phyloP scores from a whole-genome alignment of 1,140 invertebrate species.

The Drosophila triauraria region DNA sequence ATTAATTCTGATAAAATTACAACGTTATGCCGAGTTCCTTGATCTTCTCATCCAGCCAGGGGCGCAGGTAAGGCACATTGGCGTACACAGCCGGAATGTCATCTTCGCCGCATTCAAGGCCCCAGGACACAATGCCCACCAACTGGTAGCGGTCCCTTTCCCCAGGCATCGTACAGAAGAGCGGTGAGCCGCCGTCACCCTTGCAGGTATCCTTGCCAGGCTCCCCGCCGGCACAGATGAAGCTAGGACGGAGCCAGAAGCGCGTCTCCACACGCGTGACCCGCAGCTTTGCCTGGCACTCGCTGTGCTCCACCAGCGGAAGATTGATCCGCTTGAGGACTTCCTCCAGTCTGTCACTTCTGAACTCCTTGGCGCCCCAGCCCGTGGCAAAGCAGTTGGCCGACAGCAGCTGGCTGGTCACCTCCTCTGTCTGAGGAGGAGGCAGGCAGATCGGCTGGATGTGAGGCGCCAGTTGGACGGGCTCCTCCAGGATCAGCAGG shows the following conservation, averaged over 20 bases:
- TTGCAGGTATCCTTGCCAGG: conserved; percentile 89
- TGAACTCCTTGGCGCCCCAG: conserved; percentile 89
- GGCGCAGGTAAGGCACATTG: conserved; percentile 87
- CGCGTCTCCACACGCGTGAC: conserved; percentile 87
- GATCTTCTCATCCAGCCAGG: conserved; percentile 87
- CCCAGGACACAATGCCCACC: conserved; percentile 87
- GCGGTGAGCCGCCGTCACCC: conserved; percentile 87
- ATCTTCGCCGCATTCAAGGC: conserved; percentile 86
- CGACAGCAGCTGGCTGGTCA: conserved; percentile 36
- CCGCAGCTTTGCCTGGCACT: conserved; percentile 87
- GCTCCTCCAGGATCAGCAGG: conserved; percentile 88
- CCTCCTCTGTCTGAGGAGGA: conserved; percentile 47
- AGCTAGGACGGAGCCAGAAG: conserved; percentile 88
- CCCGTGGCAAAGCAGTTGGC: conserved; percentile 87
- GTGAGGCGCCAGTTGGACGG: conserved; percentile 87
- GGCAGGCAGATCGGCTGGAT: conserved; percentile 92
- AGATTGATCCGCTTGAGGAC: conserved; percentile 87
- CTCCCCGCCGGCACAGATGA: conserved; percentile 88
- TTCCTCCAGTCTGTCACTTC: conserved; percentile 85
- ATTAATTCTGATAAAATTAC: not conserved
- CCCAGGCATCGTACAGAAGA: conserved; percentile 87
- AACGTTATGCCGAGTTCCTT: conserved; percentile 22
- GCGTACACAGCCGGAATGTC: conserved; percentile 90
- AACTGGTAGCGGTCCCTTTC: conserved; percentile 86
- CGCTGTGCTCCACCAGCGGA: conserved; percentile 86